phyloP scores from a whole-genome alignment of 2,888 invertebrate genomes.

The Meghimatium bilineatum region DNA sequence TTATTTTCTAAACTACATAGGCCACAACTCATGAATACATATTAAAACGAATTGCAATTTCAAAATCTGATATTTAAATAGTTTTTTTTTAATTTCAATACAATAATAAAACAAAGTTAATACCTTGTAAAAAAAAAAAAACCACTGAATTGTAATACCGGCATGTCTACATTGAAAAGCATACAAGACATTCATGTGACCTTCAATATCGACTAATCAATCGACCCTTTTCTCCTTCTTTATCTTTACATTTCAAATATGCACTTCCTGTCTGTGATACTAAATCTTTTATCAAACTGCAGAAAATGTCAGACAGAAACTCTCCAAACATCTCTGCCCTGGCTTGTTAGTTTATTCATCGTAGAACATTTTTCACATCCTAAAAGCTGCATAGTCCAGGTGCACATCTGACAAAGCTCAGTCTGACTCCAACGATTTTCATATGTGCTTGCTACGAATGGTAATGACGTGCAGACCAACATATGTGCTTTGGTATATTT shows the following conservation, averaged over 20 bases:
- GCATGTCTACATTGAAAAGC: no score
- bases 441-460: neutral
- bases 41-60: no score
- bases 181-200: no score
- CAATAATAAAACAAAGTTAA: no score
- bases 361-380: neutral
- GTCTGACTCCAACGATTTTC: neutral
- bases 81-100: no score
- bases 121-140: no score
- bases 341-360: constrained; percentile 4
- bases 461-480: neutral
- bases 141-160: no score
- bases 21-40: no score
- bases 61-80: no score
- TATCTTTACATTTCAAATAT: neutral
- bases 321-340: neutral
- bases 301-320: neutral
- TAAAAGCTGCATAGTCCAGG: constrained; percentile 10
- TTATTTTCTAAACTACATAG: no score
- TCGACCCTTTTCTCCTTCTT: neutral
- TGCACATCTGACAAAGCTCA: neutral
- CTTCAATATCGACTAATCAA: neutral
- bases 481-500: neutral
- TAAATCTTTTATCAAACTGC: neutral
- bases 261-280: neutral